Evolutionary conservation across 37 sponge, comb jelly and placozoan species (phyloP).

Genomic region (Petrosia ficiformis): DNA sequence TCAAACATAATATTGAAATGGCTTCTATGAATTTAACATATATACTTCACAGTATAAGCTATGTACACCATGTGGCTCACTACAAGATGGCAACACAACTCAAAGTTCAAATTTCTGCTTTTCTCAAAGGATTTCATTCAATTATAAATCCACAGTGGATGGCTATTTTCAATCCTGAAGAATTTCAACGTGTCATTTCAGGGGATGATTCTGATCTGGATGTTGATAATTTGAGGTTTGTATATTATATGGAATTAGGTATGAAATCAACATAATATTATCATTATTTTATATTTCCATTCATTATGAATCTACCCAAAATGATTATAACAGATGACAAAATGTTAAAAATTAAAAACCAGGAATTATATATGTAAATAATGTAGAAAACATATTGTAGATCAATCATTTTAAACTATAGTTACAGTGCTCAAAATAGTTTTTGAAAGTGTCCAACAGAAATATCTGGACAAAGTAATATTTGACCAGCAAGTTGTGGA

Average conservation of each 20-base stretch:
- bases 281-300: no score
- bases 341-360: no score
- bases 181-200: constrained; percentile 90
- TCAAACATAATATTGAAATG: background rate
- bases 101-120: constrained; percentile 81
- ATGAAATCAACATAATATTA: no score
- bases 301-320: no score
- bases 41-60: constrained; percentile 77
- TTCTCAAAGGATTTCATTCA: constrained; percentile 85
- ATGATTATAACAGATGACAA: no score
- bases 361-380: no score
- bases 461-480: no score
- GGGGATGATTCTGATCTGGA: constrained; percentile 87
- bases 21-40: background rate
- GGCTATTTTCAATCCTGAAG: constrained; percentile 78
- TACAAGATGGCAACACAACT: constrained; percentile 89
- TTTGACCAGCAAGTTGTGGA: no score
- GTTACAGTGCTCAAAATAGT: background rate
- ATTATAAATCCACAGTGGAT: constrained; percentile 77
- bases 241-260: background rate
- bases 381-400: no score
- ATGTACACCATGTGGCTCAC: constrained; percentile 90
- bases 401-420: background rate
- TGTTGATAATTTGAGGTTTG: constrained; percentile 85
- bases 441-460: no score